Conservation (phyloP, 2,113 vertebrate genomes). For the Phalacrocorax brasilianus region DNA sequence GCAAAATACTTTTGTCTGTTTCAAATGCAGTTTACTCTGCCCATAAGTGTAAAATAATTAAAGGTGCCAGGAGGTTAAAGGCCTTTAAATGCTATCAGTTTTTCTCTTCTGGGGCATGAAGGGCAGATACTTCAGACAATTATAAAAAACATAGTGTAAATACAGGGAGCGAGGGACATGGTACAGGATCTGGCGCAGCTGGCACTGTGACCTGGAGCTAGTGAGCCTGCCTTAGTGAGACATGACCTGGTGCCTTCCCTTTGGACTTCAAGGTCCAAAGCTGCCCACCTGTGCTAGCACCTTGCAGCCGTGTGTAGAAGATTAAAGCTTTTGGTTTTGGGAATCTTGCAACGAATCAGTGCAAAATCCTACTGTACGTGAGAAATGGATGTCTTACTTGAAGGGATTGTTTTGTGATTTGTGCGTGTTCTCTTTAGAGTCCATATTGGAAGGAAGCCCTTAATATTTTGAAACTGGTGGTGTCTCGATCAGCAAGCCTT, state of each 20-base stretch:
- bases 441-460: slow-evolving; percentile 98
- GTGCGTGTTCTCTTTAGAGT: slow-evolving; percentile 76
- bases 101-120: not conserved
- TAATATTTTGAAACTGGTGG: slow-evolving; percentile 96
- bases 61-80: not conserved
- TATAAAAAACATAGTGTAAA: not conserved
- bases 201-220: not conserved
- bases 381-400: not conserved
- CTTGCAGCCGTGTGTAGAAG: not conserved
- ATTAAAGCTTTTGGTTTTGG: not conserved
- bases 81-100: not conserved
- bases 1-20: not conserved
- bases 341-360: not conserved
- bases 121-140: not conserved
- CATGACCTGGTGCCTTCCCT: not conserved
- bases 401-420: not conserved
- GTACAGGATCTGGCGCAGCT: not conserved
- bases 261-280: not conserved
- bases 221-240: not conserved
- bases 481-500: slow-evolving; percentile 96
- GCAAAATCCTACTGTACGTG: not conserved
- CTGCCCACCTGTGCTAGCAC: not conserved
- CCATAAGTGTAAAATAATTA: not conserved
- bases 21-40: not conserved
- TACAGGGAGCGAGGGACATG: fast-evolving